Evolutionary conservation across 2,888 invertebrate species (phyloP).

Genomic region (Sinotaia quadrata): DNA sequence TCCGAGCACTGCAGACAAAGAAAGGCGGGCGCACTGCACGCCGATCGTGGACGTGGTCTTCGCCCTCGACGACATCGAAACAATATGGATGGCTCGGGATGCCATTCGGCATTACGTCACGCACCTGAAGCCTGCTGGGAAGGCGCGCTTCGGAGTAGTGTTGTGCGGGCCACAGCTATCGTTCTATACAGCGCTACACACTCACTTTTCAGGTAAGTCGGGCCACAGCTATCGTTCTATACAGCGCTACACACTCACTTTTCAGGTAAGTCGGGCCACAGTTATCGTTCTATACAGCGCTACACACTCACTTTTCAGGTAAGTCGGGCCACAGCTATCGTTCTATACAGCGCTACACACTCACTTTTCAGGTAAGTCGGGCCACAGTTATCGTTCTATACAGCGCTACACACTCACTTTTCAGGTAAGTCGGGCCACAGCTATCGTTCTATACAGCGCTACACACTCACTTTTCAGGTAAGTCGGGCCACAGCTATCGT

Average conservation of each 20-base stretch:
- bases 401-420: too few species aligned
- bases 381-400: too few species aligned
- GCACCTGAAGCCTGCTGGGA: conserved; percentile 16
- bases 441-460: too few species aligned
- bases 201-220: conserved; percentile 15
- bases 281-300: too few species aligned
- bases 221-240: conserved; percentile 14
- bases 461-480: too few species aligned
- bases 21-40: conserved; percentile 1
- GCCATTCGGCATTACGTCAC: conserved; percentile 21
- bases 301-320: too few species aligned
- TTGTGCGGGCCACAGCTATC: conserved; percentile 14
- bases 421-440: too few species aligned
- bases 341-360: too few species aligned
- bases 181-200: conserved; percentile 20
- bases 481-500: too few species aligned
- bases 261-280: conserved; percentile 16
- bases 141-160: conserved; percentile 22
- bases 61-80: conserved; percentile 24
- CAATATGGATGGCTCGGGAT: conserved; percentile 24
- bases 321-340: too few species aligned
- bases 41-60: conserved; percentile 21
- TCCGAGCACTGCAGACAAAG: not conserved
- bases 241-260: conserved; percentile 13
- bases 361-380: too few species aligned